These are phyloP conservation scores for Danio albolineatus DNA, from an alignment of 2,797 vertebrate species.

Conservation along the genomic window DNA sequence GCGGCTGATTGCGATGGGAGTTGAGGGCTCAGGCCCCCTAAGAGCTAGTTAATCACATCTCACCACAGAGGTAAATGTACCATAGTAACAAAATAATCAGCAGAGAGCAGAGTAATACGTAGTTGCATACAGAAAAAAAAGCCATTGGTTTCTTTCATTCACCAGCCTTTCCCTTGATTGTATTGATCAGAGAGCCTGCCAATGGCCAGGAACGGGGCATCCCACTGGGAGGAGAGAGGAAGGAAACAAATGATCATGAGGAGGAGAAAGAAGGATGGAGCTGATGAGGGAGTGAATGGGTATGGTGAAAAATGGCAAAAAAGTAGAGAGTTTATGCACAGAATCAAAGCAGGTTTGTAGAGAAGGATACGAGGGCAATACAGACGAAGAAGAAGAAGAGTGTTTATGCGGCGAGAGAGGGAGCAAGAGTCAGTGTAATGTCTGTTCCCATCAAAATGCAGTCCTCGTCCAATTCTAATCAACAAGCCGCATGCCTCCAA, in stretches of 20 bases:
- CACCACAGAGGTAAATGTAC: conserved; percentile 50
- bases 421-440: conserved; percentile 44
- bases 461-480: conserved; percentile 76
- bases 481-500: conserved; percentile 78
- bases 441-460: conserved; percentile 78
- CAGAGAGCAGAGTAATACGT: background rate
- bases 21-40: conserved; percentile 33
- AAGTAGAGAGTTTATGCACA: conserved; percentile 40
- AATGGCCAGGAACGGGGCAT: conserved; percentile 24
- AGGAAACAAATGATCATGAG: conserved; percentile 25
- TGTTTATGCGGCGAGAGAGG: conserved; percentile 5
- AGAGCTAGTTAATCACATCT: conserved; percentile 51
- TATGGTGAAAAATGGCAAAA: conserved; percentile 4
- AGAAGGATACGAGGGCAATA: conserved; percentile 34
- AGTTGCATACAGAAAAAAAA: conserved; percentile 26
- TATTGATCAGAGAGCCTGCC: conserved; percentile 33
- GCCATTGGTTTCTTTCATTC: conserved; percentile 39
- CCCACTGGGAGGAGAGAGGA: conserved; percentile 26
- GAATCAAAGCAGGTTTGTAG: conserved; percentile 4
- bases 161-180: conserved; percentile 22
- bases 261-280: background rate
- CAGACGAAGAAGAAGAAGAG: conserved; percentile 41
- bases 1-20: conserved; percentile 45
- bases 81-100: conserved; percentile 48
- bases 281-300: conserved; percentile 3